A percentile compares a stretch with the other conserved stretches of the same genome.
phyloP scores from a whole-genome alignment of 2,888 invertebrate species.

The Drosophila neutralis region DNA sequence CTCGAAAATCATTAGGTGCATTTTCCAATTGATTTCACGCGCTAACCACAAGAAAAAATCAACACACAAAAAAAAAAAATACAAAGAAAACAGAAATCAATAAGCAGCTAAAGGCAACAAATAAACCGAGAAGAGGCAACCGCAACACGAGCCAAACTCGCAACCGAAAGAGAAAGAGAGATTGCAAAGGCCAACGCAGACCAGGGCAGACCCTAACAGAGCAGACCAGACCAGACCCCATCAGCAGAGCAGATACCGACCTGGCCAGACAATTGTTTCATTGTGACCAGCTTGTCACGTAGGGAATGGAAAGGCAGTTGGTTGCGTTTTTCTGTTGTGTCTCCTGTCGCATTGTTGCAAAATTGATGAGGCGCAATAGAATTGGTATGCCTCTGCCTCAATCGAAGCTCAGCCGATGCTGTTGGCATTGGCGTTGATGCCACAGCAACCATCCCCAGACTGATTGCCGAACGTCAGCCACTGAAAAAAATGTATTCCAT shows the following conservation, averaged over 20 bases:
- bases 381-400: conserved; percentile 44
- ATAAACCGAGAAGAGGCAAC: conserved; percentile 51
- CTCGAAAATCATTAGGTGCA: conserved; percentile 74
- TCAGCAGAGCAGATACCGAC: conserved; percentile 10
- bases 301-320: conserved; percentile 28
- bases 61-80: not conserved
- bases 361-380: conserved; percentile 77
- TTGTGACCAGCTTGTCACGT: conserved; percentile 64
- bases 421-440: conserved; percentile 8
- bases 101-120: conserved; percentile 73
- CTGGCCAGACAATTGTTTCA: conserved; percentile 56
- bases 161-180: conserved; percentile 16
- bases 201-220: conserved; percentile 23
- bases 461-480: conserved; percentile 28
- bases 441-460: conserved; percentile 35
- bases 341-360: conserved; percentile 76
- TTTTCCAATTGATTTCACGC: conserved; percentile 79
- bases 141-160: conserved; percentile 47
- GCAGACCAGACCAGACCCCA: conserved; percentile 17
- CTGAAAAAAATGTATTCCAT: conserved; percentile 9
- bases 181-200: conserved; percentile 37
- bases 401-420: conserved; percentile 22
- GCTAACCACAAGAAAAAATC: conserved; percentile 51
- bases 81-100: conserved; percentile 60
- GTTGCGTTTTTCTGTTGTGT: conserved; percentile 50